Conservation (phyloP, 1,140 invertebrate genomes). For the Caenorhabditis brenneri region DNA sequence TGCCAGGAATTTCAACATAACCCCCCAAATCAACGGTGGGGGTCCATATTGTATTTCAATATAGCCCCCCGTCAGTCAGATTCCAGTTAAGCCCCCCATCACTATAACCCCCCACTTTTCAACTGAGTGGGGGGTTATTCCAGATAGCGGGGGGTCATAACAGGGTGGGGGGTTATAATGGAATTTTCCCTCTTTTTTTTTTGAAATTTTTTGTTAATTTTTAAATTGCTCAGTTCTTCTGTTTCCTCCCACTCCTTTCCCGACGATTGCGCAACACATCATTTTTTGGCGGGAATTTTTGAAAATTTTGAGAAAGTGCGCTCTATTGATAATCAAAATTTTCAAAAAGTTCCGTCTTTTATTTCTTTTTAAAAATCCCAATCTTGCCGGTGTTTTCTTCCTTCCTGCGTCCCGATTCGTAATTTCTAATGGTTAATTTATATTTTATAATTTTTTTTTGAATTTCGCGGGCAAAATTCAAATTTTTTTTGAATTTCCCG, state of each 20-base stretch:
- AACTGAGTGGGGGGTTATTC: too few relatives aligned
- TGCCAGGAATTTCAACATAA: too few relatives aligned
- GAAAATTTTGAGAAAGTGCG: background rate
- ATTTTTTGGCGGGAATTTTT: background rate
- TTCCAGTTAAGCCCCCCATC: too few relatives aligned
- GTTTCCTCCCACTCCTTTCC: background rate
- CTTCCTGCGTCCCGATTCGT: background rate
- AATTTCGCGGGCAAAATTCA: background rate
- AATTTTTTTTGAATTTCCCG: background rate
- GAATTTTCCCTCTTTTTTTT: background rate
- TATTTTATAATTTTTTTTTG: background rate
- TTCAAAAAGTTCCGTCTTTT: too few relatives aligned
- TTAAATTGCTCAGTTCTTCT: background rate
- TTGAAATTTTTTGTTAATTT: background rate
- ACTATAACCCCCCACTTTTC: too few relatives aligned
- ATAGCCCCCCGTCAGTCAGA: too few relatives aligned
- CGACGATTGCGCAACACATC: background rate
- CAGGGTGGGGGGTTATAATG: too few relatives aligned
- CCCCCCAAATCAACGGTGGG: too few relatives aligned
- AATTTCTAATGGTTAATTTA: too few relatives aligned
- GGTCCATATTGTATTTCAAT: too few relatives aligned
- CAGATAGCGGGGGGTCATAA: too few relatives aligned
- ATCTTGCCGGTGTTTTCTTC: background rate
- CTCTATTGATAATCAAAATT: too few relatives aligned
- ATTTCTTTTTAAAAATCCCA: background rate